Evolutionary conservation across 2,797 vertebrate genomes (phyloP).

Genomic region (Euthynnus affinis): DNA sequence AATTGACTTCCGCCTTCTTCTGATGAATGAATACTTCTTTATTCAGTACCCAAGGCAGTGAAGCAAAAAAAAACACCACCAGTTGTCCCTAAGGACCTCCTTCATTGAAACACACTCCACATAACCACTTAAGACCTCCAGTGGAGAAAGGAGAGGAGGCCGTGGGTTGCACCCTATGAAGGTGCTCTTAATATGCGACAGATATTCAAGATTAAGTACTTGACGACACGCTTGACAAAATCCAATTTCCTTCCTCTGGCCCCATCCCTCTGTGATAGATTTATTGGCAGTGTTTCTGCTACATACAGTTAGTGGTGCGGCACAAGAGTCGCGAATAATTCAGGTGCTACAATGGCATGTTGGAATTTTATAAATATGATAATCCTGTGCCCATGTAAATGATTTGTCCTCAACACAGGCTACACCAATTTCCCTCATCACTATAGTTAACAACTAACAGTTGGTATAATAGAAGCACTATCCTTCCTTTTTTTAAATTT

Average conservation of each 20-base stretch:
- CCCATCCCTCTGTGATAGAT: constrained; percentile 70
- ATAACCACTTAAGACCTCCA: constrained; percentile 62
- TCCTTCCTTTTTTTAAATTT: constrained; percentile 26
- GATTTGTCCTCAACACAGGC: constrained; percentile 36
- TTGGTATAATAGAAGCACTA: constrained; percentile 34
- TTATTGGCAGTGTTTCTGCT: constrained; percentile 79
- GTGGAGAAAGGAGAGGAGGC: constrained; percentile 52
- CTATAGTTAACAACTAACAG: constrained; percentile 9
- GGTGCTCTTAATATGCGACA: constrained; percentile 81
- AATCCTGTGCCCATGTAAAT: constrained; percentile 48
- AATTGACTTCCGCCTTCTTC: constrained; percentile 4
- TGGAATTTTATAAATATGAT: constrained; percentile 66
- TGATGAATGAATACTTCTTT: constrained; percentile 54
- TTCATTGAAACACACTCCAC: constrained; percentile 60
- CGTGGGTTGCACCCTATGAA: constrained; percentile 56
- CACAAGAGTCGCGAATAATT: constrained; percentile 56
- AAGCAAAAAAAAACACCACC: constrained; percentile 53
- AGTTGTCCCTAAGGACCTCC: constrained; percentile 51
- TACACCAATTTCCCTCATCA: constrained; percentile 17
- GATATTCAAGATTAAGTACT: constrained; percentile 87
- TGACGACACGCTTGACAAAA: constrained; percentile 84
- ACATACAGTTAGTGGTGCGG: constrained; percentile 57
- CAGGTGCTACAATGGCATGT: constrained; percentile 56
- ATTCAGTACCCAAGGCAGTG: constrained; percentile 35
- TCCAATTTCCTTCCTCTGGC: constrained; percentile 84